These are phyloP conservation scores for Nasua narica DNA, from an alignment of 2,797 vertebrate genomes.

Conservation along the genomic window DNA sequence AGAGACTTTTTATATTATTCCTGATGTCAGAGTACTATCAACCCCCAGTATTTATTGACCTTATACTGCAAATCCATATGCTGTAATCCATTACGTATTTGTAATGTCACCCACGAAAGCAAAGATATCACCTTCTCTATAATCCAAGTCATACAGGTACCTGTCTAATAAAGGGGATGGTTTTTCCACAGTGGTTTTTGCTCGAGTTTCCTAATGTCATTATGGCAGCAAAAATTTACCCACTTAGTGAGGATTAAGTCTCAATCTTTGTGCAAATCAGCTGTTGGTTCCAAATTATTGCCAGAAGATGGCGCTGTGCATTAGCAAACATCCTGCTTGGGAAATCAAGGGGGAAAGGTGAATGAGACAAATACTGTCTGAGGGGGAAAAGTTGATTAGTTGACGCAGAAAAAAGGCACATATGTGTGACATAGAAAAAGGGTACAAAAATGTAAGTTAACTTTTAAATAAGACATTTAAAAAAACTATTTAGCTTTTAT, in stretches of 20 bases:
- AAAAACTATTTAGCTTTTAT: background rate
- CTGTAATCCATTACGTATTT: background rate
- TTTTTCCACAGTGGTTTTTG: background rate
- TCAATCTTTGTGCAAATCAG: background rate
- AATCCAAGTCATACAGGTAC: background rate
- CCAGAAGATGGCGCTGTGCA: conserved; percentile 74
- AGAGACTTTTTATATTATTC: background rate
- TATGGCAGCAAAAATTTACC: background rate
- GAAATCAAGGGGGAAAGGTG: background rate
- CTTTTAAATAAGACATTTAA: background rate
- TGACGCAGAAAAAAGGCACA: background rate
- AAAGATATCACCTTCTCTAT: background rate
- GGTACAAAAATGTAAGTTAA: background rate
- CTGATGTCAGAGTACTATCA: background rate
- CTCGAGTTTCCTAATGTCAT: background rate
- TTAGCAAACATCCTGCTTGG: conserved; percentile 27
- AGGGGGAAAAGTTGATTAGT: background rate
- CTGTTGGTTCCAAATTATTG: background rate
- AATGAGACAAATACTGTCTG: background rate
- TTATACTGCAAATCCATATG: background rate
- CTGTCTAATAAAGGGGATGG: background rate
- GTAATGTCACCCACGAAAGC: background rate
- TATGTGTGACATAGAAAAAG: background rate
- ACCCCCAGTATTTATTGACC: background rate
- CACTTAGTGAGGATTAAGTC: rapidly evolving